Evolutionary conservation across 2,888 invertebrate genomes (phyloP), one percentile per base, ranked within the genome.

Genomic region (Orthosia incerta): DNA sequence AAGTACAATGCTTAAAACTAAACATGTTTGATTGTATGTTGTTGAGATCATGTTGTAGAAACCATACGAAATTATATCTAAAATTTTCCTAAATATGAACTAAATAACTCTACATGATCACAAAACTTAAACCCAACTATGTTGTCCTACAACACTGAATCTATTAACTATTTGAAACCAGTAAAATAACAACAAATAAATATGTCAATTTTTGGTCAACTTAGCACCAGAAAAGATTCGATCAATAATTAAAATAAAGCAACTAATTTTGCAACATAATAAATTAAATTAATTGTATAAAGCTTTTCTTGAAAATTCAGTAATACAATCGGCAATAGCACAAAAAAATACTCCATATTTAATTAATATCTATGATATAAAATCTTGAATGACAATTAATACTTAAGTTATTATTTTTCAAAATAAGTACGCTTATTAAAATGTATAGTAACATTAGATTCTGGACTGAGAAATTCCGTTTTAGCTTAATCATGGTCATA

Each of bases 161-260:
- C 31, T 61, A 74, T 48, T 53, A 53, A 60, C 12, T 50, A 76
- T 31, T 31, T 46, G 39, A 53, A 66, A 76, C 46, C 46, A 31
- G 60, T 16, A 55, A 71, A 73, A 53, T 71, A 75, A 73, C n/a
- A 63, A 62, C 12, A 67, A 67, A 57, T 56, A 59, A 61, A 5
- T 39, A 9, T 39, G 9, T 59, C 50, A 55, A 79, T 71, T 66
- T 81, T 86, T 88, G 83, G 85, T 87, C 75, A 60, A 61, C 65
- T 71, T 74, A 88, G 88, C 84, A 87, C 86, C 80, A 78, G 50
- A 74, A 73, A 60, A 74, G 60, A 82, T 85, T 75, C 64, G 80
- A 81, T 73, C 75, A 79, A 79, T 80, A 64, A 71, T 57, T 67
- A 57, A 76, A 53, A 26, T 56, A 68, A 79, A 76, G 68, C 68